Evolutionary conservation across 2,113 vertebrate species (phyloP), one percentile per base, ranked within the genome.

Genomic region (Opisthocomus hoazin): DNA sequence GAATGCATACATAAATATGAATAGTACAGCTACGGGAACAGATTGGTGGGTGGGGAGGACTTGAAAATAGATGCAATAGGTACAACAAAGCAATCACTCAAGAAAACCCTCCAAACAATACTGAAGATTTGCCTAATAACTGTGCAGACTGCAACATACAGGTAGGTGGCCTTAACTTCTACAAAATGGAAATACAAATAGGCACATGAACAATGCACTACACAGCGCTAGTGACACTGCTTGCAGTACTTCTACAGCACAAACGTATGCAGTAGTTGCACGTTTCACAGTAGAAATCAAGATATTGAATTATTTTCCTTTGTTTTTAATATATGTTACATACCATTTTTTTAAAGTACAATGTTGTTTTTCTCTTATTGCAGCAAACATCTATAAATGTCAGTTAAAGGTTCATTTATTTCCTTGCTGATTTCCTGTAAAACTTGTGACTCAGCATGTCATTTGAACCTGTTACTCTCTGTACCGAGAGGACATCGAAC

Each of bases 361-460:
- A 26, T 0, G 4, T 36, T 75, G 23, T 65, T 94, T 88, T 83
- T 69, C 37, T 87, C 53, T 70, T 41, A 68, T 10, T 84, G 73
- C 64, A 95, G 71, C 73, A 82, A 92, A 92, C 70, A 53, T 41
- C 68, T 77, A 61, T 48, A 71, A 84, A 87, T 22, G 64, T 71
- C 90, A 91, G 90, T 78, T 94, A 95, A 93, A 96, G 89, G 80
- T 84, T 96, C 84, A 91, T 91, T 94, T 91, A 86, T 94, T 94
- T 94, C 91, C 79, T 85, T 73, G 30, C 82, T 75, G 73, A 70
- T 91, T 94, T 96, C 87, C 93, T 94, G 84, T 89, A 94, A 95
- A 93, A 66, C 88, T 5, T 53, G 74, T 96, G 96, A 97, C 74
- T 96, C 95, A 82, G 91, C 91, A 53, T 5, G 58, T 86, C 81